phyloP scores from a whole-genome alignment of 2,113 vertebrate genomes.

The Nyctereutes procyonoides region DNA sequence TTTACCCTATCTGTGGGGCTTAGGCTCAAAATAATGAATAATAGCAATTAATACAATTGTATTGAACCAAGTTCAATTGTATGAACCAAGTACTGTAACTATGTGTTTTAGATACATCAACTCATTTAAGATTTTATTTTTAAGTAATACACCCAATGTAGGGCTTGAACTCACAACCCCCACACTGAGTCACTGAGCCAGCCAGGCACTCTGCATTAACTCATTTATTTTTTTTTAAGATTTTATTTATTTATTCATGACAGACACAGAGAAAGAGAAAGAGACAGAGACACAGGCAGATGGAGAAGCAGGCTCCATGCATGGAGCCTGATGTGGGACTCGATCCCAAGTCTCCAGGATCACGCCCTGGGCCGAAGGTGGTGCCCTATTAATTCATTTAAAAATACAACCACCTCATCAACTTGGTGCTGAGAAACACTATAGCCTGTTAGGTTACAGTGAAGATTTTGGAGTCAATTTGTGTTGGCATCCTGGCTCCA shows the following conservation, averaged over 20 bases:
- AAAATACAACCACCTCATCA: background rate
- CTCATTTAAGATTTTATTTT: background rate
- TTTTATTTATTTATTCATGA: too few species aligned
- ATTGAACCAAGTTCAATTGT: too few species aligned
- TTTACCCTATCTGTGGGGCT: background rate
- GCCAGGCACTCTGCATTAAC: background rate
- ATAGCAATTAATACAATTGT: constrained; percentile 24
- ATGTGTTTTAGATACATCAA: background rate
- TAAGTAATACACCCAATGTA: background rate
- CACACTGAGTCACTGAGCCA: background rate
- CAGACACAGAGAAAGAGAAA: too few species aligned
- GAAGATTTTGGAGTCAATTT: constrained; percentile 4
- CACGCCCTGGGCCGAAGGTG: too few species aligned
- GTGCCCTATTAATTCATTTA: background rate
- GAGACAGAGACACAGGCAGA: too few species aligned
- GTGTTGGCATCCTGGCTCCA: background rate
- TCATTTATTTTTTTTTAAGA: background rate
- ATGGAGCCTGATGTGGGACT: too few species aligned
- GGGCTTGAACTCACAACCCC: background rate
- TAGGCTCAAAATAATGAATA: constrained; percentile 48
- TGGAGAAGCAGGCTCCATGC: too few species aligned
- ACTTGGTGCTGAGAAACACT: background rate
- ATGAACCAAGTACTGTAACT: background rate
- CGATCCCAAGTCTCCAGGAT: too few species aligned
- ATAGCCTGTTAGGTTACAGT: background rate